Evolutionary conservation across 2,888 invertebrate species (phyloP), one percentile per base, ranked within the genome.

Genomic region (Rotaria sp.): DNA sequence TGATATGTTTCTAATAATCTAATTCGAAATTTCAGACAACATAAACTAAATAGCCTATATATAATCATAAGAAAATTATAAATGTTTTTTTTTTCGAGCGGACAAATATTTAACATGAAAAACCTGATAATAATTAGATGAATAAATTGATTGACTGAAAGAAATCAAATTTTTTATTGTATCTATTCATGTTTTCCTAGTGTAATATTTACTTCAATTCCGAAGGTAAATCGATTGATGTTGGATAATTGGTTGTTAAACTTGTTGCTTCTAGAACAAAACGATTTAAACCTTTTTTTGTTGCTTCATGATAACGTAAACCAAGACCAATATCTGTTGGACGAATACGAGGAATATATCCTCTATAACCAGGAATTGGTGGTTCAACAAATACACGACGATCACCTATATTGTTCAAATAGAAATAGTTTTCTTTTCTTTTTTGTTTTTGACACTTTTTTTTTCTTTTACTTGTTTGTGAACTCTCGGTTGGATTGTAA

Each of bases 311-410:
- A 88, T 90, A 91, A 26, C 87, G 85, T 74, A 88, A 87, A 11
- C 91, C 91, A 21, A 91, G 89, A 2, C 91, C 91, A 7, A 90
- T 88, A 86, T 91, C 91, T 30, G 91, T 91, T n/a, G 90, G 89
- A 87, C 89, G 88, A 48, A 91, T 89, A 80, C 90, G 88, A 5
- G 91, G 91, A 35, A 91, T 89, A 87, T 89, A 91, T 18, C 91
- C 91, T 38, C 35, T 75, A 41, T 85, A 84, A 4, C 91, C 91
- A 26, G 91, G 91, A 26, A 91, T 90, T 4, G 91, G 91, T 7
- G 91, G 90, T 87, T 91, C 91, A 80, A 88, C 88, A 84, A 89
- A 84, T 1, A 88, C 87, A 67, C 90, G 88, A 85, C 88, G 89
- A 87, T 89, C 90, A 87, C 89, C 90, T 90, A 89, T 38, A 30